phyloP scores from a whole-genome alignment of 1,140 invertebrate species.

The Drosophila ambigua region DNA sequence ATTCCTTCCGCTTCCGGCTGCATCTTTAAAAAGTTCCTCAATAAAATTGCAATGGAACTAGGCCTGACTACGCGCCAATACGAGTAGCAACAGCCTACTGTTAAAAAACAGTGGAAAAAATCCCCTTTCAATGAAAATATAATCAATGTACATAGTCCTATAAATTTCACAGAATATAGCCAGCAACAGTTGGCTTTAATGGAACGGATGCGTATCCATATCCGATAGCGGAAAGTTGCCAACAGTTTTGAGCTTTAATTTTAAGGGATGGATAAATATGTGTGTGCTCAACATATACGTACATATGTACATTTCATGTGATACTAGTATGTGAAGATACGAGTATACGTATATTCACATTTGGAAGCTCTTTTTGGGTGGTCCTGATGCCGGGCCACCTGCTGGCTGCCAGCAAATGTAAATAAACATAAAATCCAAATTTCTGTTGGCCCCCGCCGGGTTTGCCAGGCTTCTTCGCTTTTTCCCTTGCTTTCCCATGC shows the following conservation, averaged over 20 bases:
- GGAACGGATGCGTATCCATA: constrained; percentile 19
- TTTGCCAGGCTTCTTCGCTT: constrained; percentile 34
- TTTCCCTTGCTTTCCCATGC: neutral
- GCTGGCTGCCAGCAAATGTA: constrained; percentile 54
- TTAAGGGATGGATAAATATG: constrained; percentile 17
- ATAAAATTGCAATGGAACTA: too few species aligned
- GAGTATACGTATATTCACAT: too few species aligned
- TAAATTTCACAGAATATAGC: constrained; percentile 43
- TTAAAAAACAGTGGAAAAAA: too few species aligned
- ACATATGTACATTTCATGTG: neutral
- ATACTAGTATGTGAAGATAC: neutral
- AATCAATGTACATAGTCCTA: constrained; percentile 37
- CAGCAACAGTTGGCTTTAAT: constrained; percentile 54
- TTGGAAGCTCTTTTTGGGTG: neutral
- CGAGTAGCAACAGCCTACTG: too few species aligned
- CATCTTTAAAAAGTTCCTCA: too few species aligned
- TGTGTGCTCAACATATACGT: neutral
- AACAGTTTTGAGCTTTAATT: constrained; percentile 24
- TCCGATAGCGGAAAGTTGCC: constrained; percentile 18
- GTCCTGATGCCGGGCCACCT: constrained; percentile 10
- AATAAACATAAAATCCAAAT: constrained; percentile 79
- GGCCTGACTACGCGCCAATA: too few species aligned
- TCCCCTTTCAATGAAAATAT: constrained; percentile 8
- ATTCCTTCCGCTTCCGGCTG: too few species aligned
- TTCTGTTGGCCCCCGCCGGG: constrained; percentile 49